A percentile compares a stretch with the other conserved stretches of the same genome.
Conservation (phyloP, 1,140 invertebrate genomes). For the Drosophila oshimai region DNA sequence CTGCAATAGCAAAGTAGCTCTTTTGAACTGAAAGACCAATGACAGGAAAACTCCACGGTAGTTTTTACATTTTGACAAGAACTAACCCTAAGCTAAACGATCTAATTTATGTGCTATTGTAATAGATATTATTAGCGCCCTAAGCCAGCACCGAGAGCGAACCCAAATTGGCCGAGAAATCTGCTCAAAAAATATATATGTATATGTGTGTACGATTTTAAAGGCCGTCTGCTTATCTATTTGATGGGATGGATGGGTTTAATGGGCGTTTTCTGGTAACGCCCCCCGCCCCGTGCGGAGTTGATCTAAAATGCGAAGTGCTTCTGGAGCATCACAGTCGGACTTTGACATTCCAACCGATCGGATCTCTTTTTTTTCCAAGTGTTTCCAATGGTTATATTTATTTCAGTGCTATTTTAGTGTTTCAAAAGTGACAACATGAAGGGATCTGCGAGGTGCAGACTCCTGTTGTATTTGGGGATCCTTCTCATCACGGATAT, state of each 20-base stretch:
- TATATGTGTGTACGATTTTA: slow-evolving; percentile 33
- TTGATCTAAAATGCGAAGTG: background rate
- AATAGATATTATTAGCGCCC: slow-evolving; percentile 61
- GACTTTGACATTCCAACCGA: background rate
- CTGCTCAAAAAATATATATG: slow-evolving; percentile 54
- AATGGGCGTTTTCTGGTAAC: slow-evolving; percentile 28
- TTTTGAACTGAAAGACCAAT: background rate
- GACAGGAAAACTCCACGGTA: background rate
- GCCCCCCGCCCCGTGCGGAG: slow-evolving; percentile 11
- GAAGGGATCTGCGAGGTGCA: slow-evolving; percentile 27
- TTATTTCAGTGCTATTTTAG: background rate
- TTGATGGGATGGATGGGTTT: background rate
- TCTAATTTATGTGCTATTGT: slow-evolving; percentile 43
- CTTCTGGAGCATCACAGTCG: slow-evolving; percentile 7
- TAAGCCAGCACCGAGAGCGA: slow-evolving; percentile 29
- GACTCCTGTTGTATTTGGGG: slow-evolving; percentile 9
- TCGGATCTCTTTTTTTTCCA: background rate
- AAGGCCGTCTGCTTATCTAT: background rate
- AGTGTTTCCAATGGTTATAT: background rate
- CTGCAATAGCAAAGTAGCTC: background rate
- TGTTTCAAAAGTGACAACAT: slow-evolving; percentile 12
- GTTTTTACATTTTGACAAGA: slow-evolving; percentile 25
- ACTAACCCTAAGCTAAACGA: slow-evolving; percentile 23
- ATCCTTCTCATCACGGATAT: background rate
- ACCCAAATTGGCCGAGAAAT: slow-evolving; percentile 17